Percentiles rank a stretch among this genome's conserved stretches.
These are phyloP conservation scores for Laupala kohalensis DNA, from an alignment of 1,140 invertebrate species.

Conservation along the genomic window DNA sequence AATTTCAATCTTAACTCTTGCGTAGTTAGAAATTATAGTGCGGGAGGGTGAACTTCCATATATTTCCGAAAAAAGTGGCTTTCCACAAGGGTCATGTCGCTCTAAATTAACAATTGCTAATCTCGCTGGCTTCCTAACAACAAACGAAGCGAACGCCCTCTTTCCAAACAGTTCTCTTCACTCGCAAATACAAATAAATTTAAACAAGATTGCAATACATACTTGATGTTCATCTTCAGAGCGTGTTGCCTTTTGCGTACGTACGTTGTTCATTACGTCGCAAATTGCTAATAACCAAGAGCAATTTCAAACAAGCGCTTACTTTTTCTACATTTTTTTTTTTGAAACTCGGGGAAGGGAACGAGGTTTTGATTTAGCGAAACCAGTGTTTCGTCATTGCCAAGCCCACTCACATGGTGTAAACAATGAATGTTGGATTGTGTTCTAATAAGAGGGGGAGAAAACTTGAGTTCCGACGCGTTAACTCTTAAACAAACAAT, in stretches of 20 bases:
- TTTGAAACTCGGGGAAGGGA: not conserved
- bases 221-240: not conserved
- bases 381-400: not conserved
- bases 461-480: not conserved
- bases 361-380: not conserved
- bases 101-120: not conserved
- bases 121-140: not conserved
- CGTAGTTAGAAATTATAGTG: too few species aligned
- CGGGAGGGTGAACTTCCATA: too few species aligned
- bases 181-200: not conserved
- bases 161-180: not conserved
- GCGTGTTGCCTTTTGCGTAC: not conserved
- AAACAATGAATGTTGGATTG: not conserved
- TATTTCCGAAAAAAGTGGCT: too few species aligned
- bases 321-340: too few species aligned
- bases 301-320: not conserved
- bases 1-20: too few species aligned
- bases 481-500: not conserved
- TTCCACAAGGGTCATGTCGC: too few species aligned
- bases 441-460: not conserved
- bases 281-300: not conserved
- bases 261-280: not conserved
- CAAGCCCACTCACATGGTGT: not conserved
- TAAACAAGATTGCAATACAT: not conserved
- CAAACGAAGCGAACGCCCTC: not conserved